Evolutionary conservation across 2,113 vertebrate species (phyloP).

Genomic region (Sceloporus tristichus): DNA sequence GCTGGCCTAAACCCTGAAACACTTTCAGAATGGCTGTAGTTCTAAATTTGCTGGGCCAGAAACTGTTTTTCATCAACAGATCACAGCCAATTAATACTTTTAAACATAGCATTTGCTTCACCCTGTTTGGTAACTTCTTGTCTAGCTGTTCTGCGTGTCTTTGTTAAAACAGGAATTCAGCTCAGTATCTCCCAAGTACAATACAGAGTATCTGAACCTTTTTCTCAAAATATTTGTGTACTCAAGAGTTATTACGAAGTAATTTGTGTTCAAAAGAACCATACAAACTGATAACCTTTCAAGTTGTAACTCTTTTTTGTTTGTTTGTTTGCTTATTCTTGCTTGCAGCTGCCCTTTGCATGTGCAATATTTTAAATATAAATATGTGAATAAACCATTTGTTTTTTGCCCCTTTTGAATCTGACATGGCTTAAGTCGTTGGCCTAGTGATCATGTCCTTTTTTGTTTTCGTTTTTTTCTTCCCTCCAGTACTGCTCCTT

Average conservation of each 20-base stretch:
- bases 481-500: constrained; percentile 49
- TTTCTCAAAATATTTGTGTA: constrained; percentile 71
- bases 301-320: constrained; percentile 61
- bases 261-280: constrained; percentile 70
- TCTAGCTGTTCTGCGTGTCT: constrained; percentile 77
- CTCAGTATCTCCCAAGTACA: constrained; percentile 69
- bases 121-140: constrained; percentile 69
- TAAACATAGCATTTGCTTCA: constrained; percentile 74
- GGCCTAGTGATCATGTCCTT: constrained; percentile 68
- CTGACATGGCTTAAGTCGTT: constrained; percentile 70
- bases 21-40: constrained; percentile 70
- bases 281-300: constrained; percentile 64
- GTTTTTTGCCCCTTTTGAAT: constrained; percentile 64
- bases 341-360: constrained; percentile 78
- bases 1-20: constrained; percentile 53
- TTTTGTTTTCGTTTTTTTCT: constrained; percentile 43
- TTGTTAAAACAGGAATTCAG: constrained; percentile 70
- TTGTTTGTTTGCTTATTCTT: constrained; percentile 75
- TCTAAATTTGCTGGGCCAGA: constrained; percentile 74
- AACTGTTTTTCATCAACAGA: constrained; percentile 75
- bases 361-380: constrained; percentile 74
- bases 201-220: constrained; percentile 73
- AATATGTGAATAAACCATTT: constrained; percentile 72
- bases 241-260: constrained; percentile 66
- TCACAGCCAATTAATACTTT: constrained; percentile 71